These are phyloP conservation scores for Drosophila quadrilineata DNA, from an alignment of 1,140 invertebrate genomes.

Conservation along the genomic window DNA sequence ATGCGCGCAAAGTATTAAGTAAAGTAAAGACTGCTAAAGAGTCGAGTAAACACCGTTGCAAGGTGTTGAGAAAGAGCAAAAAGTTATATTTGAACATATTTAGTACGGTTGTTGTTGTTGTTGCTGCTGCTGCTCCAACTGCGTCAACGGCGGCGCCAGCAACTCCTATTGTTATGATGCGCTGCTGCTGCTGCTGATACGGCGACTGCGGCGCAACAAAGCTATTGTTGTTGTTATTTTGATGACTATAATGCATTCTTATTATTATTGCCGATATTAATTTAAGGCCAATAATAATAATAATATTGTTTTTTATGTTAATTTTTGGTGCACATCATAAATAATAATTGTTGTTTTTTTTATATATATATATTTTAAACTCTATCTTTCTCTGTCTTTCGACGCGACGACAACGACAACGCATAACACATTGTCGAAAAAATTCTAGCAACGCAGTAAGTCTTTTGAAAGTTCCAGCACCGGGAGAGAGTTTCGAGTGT, in stretches of 20 bases:
- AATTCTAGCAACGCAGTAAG: constrained; percentile 74
- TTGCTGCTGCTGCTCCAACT: neutral
- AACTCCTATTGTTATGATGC: too few relatives aligned
- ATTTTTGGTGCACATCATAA: too few relatives aligned
- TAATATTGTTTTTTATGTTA: neutral
- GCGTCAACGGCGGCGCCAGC: too few relatives aligned
- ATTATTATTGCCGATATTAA: too few relatives aligned
- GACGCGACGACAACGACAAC: constrained; percentile 58
- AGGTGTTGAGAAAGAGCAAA: constrained; percentile 13
- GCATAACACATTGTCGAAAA: constrained; percentile 68
- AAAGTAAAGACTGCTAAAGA: constrained; percentile 13
- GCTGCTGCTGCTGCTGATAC: constrained; percentile 11
- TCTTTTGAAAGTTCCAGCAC: constrained; percentile 29
- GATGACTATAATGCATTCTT: constrained; percentile 40
- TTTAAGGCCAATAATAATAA: neutral
- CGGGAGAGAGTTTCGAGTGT: neutral
- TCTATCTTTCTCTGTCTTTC: neutral
- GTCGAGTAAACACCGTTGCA: neutral
- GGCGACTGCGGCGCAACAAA: neutral
- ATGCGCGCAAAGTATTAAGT: constrained; percentile 16
- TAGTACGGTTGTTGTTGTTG: constrained; percentile 28
- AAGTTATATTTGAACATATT: constrained; percentile 10
- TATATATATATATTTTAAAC: too few relatives aligned
- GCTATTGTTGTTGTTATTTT: constrained; percentile 12
- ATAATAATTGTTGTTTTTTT: too few relatives aligned